A percentile compares a stretch with the other conserved stretches of the same genome.
These are phyloP conservation scores for Palloptera scutellata DNA, from an alignment of 2,888 invertebrate species.

Conservation along the genomic window DNA sequence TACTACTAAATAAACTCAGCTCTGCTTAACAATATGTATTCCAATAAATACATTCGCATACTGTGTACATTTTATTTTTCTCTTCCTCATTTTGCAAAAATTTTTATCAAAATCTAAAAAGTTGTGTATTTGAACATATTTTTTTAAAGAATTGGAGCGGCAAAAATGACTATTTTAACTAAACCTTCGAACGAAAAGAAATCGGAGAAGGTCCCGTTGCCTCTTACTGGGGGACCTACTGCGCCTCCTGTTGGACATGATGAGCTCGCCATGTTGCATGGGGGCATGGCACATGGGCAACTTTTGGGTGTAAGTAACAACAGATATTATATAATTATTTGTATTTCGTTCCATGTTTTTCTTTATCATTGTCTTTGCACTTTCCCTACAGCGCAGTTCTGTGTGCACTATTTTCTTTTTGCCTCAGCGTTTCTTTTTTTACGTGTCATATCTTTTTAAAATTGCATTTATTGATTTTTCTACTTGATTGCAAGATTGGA, in stretches of 20 bases:
- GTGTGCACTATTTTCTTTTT: background rate
- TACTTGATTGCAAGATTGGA: background rate
- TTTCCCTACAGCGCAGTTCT: conserved; percentile 37
- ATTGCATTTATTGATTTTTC: conserved; percentile 34
- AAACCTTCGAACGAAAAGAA: conserved; percentile 79
- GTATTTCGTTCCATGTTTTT: no score
- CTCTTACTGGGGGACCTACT: conserved; percentile 63
- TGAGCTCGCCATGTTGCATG: conserved; percentile 49
- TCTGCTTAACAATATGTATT: no score
- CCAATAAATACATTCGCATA: no score
- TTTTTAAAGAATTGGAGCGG: background rate
- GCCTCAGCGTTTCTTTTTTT: background rate
- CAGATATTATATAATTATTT: background rate
- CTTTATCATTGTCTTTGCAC: conserved; percentile 14
- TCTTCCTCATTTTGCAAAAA: background rate
- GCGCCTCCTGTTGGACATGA: conserved; percentile 24
- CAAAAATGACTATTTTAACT: conserved; percentile 80
- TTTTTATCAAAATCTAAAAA: background rate
- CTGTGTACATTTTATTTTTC: no score
- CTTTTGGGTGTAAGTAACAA: conserved; percentile 52
- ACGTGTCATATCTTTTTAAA: background rate
- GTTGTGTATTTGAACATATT: background rate
- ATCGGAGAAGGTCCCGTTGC: conserved; percentile 72
- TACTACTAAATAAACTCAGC: no score
- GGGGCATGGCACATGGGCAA: conserved; percentile 42